phyloP scores from a whole-genome alignment of 2,113 vertebrate species.

The Phaetusa simplex region DNA sequence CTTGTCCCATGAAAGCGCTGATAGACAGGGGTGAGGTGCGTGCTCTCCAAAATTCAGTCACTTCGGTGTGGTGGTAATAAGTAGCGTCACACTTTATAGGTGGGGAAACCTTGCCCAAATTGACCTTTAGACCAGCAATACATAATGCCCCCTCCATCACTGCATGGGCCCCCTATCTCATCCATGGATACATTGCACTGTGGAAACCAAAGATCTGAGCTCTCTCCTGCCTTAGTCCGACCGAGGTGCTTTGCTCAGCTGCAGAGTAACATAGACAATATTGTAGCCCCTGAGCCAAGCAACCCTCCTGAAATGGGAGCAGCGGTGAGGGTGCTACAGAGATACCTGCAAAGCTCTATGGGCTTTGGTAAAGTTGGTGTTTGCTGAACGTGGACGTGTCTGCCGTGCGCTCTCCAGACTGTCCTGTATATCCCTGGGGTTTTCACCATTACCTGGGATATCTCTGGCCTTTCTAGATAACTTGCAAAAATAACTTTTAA shows the following conservation, averaged over 20 bases:
- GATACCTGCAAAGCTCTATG: background rate
- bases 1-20: background rate
- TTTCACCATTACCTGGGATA: background rate
- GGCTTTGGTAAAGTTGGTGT: background rate
- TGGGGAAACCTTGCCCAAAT: background rate
- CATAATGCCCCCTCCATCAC: background rate
- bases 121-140: background rate
- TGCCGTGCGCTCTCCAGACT: background rate
- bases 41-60: background rate
- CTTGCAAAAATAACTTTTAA: background rate
- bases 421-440: too few relatives aligned
- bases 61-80: background rate
- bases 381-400: background rate
- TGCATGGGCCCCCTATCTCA: background rate
- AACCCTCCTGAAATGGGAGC: background rate
- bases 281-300: background rate
- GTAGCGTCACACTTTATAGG: background rate
- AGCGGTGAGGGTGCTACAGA: background rate
- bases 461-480: background rate
- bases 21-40: background rate
- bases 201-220: background rate
- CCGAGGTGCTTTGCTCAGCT: background rate
- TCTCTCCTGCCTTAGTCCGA: background rate
- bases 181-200: background rate
- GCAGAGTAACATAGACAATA: background rate